A percentile compares a stretch with the other conserved stretches of the same genome.
Conservation (phyloP, 2,113 vertebrate species). For the Bufo bufo region DNA sequence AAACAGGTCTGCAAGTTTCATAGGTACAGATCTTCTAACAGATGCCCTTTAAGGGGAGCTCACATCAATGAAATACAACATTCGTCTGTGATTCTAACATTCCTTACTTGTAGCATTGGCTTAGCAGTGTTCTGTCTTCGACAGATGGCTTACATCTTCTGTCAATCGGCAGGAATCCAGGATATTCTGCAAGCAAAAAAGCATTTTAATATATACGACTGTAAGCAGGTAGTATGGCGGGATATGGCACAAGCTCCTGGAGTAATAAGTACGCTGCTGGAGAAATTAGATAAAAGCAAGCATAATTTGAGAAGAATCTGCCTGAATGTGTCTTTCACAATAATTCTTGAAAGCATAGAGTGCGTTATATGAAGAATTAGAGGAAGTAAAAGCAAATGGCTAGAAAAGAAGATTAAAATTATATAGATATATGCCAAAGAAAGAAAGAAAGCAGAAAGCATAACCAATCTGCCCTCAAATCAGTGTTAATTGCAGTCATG, state of each 20-base stretch:
- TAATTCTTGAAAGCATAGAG: not conserved
- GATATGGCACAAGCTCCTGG: conserved; percentile 20
- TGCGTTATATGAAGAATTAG: not conserved
- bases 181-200: conserved; percentile 16
- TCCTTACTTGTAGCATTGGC: conserved; percentile 8
- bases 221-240: conserved; percentile 14
- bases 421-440: not conserved
- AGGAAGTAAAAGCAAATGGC: not conserved
- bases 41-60: not conserved
- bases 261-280: conserved; percentile 23
- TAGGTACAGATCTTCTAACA: no score
- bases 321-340: not conserved
- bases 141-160: conserved; percentile 33
- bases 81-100: not conserved
- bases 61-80: not conserved
- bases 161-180: conserved; percentile 15
- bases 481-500: not conserved
- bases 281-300: conserved; percentile 42
- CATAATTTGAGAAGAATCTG: conserved; percentile 43
- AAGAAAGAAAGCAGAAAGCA: no score
- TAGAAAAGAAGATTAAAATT: not conserved
- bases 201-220: conserved; percentile 33
- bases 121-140: not conserved
- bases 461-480: no score
- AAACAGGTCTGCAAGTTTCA: no score